phyloP scores from a whole-genome alignment of 2,888 invertebrate species.

The Cerceris rybyensis region DNA sequence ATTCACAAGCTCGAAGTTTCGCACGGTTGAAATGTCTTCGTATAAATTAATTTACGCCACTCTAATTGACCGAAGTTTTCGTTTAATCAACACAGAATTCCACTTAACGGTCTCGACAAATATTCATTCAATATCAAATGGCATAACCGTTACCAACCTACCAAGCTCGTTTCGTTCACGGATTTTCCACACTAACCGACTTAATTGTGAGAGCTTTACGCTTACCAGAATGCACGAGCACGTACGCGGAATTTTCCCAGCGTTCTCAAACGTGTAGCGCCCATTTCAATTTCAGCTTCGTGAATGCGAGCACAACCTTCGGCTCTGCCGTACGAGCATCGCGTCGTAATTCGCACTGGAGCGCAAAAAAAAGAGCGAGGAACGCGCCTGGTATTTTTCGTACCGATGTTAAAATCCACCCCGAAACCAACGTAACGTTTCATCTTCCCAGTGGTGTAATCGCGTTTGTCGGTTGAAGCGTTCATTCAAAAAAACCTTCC shows the following conservation, averaged over 20 bases:
- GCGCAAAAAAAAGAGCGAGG: neutral
- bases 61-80: no score
- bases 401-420: neutral
- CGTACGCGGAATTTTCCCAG: neutral
- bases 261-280: neutral
- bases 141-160: neutral
- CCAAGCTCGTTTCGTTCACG: constrained; percentile 4
- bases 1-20: no score
- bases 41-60: no score
- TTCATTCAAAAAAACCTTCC: constrained; percentile 34
- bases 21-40: no score
- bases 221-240: constrained; percentile 2
- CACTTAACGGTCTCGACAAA: no score
- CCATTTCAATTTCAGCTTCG: constrained; percentile 8
- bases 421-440: neutral
- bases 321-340: neutral
- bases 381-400: neutral
- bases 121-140: neutral
- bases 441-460: neutral
- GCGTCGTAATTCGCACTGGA: neutral
- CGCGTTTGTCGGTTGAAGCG: neutral
- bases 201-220: constrained; percentile 9
- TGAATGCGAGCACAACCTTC: neutral
- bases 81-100: no score
- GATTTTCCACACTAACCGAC: neutral